Evolutionary conservation across 2,113 vertebrate genomes (phyloP).

Genomic region (Tinamus guttatus): DNA sequence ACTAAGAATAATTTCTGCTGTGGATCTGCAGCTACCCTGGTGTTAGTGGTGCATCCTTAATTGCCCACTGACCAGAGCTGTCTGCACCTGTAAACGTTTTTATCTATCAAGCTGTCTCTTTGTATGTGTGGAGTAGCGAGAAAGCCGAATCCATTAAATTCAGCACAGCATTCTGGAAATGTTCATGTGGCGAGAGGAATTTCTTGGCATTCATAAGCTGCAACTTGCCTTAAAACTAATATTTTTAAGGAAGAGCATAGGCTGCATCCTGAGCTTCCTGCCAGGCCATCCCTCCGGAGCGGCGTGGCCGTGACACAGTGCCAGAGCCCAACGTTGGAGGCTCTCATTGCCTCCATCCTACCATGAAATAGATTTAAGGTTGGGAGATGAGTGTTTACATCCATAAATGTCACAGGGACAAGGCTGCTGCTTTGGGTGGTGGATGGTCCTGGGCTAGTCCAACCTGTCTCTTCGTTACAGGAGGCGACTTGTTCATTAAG

Average conservation of each 20-base stretch:
- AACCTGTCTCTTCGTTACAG: not conserved
- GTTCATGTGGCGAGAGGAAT: slow-evolving; percentile 31
- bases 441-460: not conserved
- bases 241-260: not conserved
- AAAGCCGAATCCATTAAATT: slow-evolving; percentile 26
- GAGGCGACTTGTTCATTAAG: not conserved
- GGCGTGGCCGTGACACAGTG: not conserved
- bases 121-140: not conserved
- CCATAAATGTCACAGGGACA: rapidly evolving
- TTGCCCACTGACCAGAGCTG: slow-evolving; percentile 49
- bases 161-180: slow-evolving; percentile 40
- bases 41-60: not conserved
- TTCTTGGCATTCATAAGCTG: slow-evolving; percentile 45
- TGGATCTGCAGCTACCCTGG: not conserved
- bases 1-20: slow-evolving; percentile 29
- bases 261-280: slow-evolving; percentile 21
- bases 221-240: slow-evolving; percentile 45
- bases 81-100: slow-evolving; percentile 27
- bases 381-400: not conserved
- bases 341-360: not conserved
- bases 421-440: rapidly evolving
- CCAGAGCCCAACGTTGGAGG: not conserved
- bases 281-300: not conserved
- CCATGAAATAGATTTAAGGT: slow-evolving; percentile 38
- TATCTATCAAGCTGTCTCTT: slow-evolving; percentile 52